Evolutionary conservation across 2,888 invertebrate species (phyloP).

Genomic region (Gortyna flavago): DNA sequence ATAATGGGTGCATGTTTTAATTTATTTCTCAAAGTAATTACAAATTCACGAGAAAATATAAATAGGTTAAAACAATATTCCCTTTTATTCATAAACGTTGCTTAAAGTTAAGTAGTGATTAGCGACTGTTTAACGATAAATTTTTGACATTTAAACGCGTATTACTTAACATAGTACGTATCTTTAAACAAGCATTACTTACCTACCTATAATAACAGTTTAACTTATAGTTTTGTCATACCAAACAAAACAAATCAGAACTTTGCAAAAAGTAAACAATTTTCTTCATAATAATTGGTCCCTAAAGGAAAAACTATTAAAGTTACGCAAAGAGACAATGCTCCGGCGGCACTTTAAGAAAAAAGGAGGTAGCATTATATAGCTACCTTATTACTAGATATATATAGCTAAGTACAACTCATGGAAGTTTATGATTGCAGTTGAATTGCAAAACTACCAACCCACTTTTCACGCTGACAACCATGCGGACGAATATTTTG

Average conservation of each 20-base stretch:
- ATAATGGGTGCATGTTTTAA: neutral
- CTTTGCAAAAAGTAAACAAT: neutral
- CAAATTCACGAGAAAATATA: neutral
- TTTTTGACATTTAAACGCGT: too few relatives aligned
- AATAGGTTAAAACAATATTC: neutral
- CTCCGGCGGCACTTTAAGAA: neutral
- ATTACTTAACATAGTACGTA: neutral
- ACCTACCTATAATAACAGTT: neutral
- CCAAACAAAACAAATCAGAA: neutral
- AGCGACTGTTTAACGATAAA: too few relatives aligned
- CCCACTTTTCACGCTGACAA: too few relatives aligned
- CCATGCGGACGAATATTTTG: too few relatives aligned
- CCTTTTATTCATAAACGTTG: too few relatives aligned
- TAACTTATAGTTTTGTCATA: neutral
- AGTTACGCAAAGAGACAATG: neutral
- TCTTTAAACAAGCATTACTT: neutral
- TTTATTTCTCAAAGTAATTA: neutral
- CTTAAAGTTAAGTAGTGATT: too few relatives aligned
- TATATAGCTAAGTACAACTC: constrained; percentile 8
- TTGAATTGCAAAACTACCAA: constrained; percentile 9
- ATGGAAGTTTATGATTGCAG: constrained; percentile 3
- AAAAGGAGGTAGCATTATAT: neutral
- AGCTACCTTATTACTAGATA: neutral
- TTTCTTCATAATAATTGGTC: neutral
- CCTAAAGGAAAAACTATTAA: neutral